Base-by-base conservation (phyloP, 1,140 invertebrate species). In the Bilobella aurantiaca region DNA sequence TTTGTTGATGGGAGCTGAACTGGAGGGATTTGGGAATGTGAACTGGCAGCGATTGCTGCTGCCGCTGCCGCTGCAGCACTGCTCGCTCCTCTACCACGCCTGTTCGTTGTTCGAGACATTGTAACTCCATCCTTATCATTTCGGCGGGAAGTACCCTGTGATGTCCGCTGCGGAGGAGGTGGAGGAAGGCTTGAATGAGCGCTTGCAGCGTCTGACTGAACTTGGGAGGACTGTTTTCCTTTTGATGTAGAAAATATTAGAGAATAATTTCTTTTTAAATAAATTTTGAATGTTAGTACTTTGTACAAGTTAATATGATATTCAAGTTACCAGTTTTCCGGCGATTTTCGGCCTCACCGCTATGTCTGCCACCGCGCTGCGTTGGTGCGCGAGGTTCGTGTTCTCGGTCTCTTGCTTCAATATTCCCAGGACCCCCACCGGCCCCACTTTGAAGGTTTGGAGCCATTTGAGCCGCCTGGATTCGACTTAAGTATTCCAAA, bases 381-480 rank as follows among this genome's bases (percentile, higher is more conserved):
- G 12, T 12, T 8, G 21, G 8, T 29, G 3, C 25, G 14, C 29
- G 57, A 8, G 25, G 25, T 58, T 31, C 57, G 16, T 58, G 57
- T 2, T 31, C 57, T 8, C 29, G 57, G 23, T 31, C 57, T 16
- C 57, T 3, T 16, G 30, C 27, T n/a, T 59, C 58, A 28, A 30
- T 37, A 30, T 60, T 58, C 29, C 49, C 49, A 30, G 56, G 2
- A 21, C 53, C 18, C 29, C 27, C 1, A 2, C 2, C 14, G 12
- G 59, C 8, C 21, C n/a, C 25, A 61, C 29, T 25, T 34, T 29
- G 28, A 16, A 47, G 30, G 46, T 63, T 49, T 18, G 69, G 66
- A 3, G 65, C 47, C 31, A 70, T 70, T 57, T 67, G 66, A 25
- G 69, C 69, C 25, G 69, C 69, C 58, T 70, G 69, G 28, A 70